A percentile compares a stretch with the other conserved stretches of the same genome.
Evolutionary conservation across 2,888 invertebrate species (phyloP).

Genomic region (Cryptus armator): DNA sequence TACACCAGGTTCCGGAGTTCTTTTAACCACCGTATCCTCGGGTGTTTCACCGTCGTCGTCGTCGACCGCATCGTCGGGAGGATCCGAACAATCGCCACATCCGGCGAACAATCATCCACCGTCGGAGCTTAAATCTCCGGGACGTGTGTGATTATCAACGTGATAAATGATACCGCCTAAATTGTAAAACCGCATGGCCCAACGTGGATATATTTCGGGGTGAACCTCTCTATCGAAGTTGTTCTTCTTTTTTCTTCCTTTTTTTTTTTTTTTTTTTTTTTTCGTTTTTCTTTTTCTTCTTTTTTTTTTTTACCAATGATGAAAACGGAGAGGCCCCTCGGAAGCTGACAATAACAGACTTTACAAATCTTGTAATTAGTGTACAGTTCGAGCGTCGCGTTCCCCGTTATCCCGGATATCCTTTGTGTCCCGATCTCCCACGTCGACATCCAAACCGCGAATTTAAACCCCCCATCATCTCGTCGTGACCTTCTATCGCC

Average conservation of each 20-base stretch:
- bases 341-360: slow-evolving; percentile 77
- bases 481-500: slow-evolving; percentile 37
- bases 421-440: slow-evolving; percentile 9
- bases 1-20: slow-evolving; percentile 85
- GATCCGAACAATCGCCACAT: slow-evolving; percentile 83
- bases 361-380: slow-evolving; percentile 83
- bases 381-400: slow-evolving; percentile 78
- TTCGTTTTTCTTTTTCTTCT: neutral
- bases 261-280: neutral
- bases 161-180: slow-evolving; percentile 53
- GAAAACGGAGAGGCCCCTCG: slow-evolving; percentile 58
- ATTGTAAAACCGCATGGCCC: slow-evolving; percentile 7
- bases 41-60: slow-evolving; percentile 87
- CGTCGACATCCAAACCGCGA: slow-evolving; percentile 58
- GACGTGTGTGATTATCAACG: slow-evolving; percentile 81
- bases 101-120: slow-evolving; percentile 78
- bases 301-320: neutral
- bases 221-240: neutral
- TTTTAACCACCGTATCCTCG: slow-evolving; percentile 86
- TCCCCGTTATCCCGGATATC: slow-evolving; percentile 50
- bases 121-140: slow-evolving; percentile 83
- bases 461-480: slow-evolving; percentile 9
- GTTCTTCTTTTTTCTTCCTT: neutral
- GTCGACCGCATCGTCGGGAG: slow-evolving; percentile 87
- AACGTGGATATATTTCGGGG: slow-evolving; percentile 21